These are phyloP conservation scores for Tapera naevia DNA, from an alignment of 2,797 vertebrate genomes.

Conservation along the genomic window DNA sequence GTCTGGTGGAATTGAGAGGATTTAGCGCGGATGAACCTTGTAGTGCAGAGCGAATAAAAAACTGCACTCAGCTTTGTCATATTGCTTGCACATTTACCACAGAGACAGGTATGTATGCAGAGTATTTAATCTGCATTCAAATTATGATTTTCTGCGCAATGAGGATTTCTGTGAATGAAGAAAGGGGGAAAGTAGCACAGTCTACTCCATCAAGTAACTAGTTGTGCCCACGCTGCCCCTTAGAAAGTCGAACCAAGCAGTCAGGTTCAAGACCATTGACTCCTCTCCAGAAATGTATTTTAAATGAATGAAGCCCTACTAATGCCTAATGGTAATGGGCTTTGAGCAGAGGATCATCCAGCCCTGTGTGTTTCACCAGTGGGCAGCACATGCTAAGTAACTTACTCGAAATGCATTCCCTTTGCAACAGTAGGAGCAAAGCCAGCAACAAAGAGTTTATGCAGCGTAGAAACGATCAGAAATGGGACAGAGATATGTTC, in stretches of 20 bases:
- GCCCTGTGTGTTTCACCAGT: too few species aligned
- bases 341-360: too few species aligned
- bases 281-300: not conserved
- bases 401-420: too few species aligned
- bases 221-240: not conserved
- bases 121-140: not conserved
- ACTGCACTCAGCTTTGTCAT: not conserved
- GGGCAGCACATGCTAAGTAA: too few species aligned
- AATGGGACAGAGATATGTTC: not conserved
- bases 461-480: not conserved
- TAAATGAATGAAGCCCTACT: accelerated
- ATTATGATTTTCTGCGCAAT: not conserved
- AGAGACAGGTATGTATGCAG: not conserved
- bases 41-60: not conserved
- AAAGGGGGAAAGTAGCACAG: accelerated
- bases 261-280: not conserved
- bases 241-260: not conserved
- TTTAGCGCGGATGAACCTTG: not conserved
- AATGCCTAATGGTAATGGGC: too few species aligned
- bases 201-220: not conserved
- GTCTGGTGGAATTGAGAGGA: not conserved
- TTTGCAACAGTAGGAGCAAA: not conserved
- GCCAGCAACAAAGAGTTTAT: not conserved
- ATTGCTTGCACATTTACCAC: not conserved
- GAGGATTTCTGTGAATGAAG: not conserved